Evolutionary conservation across 1,140 invertebrate species (phyloP), one percentile per base, ranked within the genome.

Genomic region (Apolygus lucorum): DNA sequence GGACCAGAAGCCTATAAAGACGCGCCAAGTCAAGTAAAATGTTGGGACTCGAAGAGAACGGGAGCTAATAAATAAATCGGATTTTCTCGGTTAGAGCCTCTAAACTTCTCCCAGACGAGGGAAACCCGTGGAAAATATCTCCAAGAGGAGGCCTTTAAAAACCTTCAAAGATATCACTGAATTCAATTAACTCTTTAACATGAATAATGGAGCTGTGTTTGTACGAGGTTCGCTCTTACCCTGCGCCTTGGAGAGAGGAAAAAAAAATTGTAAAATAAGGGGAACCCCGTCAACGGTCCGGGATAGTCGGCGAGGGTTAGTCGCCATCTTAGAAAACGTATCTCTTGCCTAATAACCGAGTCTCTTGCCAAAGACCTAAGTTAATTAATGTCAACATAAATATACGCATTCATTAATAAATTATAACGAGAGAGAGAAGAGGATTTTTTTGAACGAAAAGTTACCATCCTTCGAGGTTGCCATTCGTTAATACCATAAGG

Each of bases 301-400:
- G n/a, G n/a, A n/a, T n/a, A n/a, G n/a, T n/a, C n/a, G n/a, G n/a
- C n/a, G n/a, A n/a, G n/a, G n/a, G n/a, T n/a, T n/a, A n/a, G 34
- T 42, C 17, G 54, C 54, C 54, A 59, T 59, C 54, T 24, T 59
- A 13, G 4, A 59, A 59, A 24, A 24, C 54, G 54, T 24, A 59
- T 59, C 54, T 59, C 54, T 59, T 21, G 54, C 11, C 54, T 59
- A 59, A 59, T 59, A 59, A 59, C 54, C 54, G 54, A 59, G 54
- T 59, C 54, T 59, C 11, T 59, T 59, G 54, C 54, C 54, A 59
- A 59, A 4, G 54, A 24, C 54, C 22, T 59, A 24, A 59, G 54
- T 59, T 59, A 59, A 59, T 59, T 59, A 59, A 59, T 59, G 54
- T 59, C 54, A 59, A 59, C 54, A 59, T 59, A 59, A 59, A 59